Evolutionary conservation across 2,888 invertebrate genomes (phyloP), one percentile per base, ranked within the genome.

Genomic region (Pachycephus smyrnensis): DNA sequence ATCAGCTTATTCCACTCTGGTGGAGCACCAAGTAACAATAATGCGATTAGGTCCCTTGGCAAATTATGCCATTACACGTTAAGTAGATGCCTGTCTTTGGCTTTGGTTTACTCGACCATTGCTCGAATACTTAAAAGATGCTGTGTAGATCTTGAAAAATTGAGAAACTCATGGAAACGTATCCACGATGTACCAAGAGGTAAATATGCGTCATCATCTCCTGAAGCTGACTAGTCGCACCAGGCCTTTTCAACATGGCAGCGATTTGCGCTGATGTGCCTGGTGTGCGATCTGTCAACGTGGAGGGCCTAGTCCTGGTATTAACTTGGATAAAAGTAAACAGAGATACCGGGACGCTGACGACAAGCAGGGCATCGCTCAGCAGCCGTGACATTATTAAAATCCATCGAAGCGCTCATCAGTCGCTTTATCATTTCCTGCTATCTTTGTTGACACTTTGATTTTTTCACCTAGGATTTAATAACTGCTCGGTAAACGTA

Each of bases 1-100:
- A 90, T 89, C 88, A 85, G 90, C 90, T 91, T 90, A 91, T 91
- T 91, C 89, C 89, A 86, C 87, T 83, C 86, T 84, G 89, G 78
- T 88, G 88, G 84, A 86, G 84, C 83, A 81, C 84, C 87, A 86
- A 90, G 87, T 86, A 90, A 89, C 89, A 86, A 87, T 89, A 86
- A 90, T 88, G 89, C 85, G 89, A 90, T 90, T 90, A 90, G 88
- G 85, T 84, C 86, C 82, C 85, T 85, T 86, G 85, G 88, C 86
- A 87, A 90, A 89, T 89, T 89, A 89, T 84, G 87, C 86, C 86
- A 85, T 86, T 85, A 86, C 86, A 82, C 85, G 84, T 87, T 88
- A 86, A 84, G 82, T 82, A 82, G 85, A 84, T 84, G 83, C 86
- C 82, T 84, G 82, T 84, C 55, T 55, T 86, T 85, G 83, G 82